Conservation (phyloP, 1,140 invertebrate species). For the Trachymyrmex septentrionalis region DNA sequence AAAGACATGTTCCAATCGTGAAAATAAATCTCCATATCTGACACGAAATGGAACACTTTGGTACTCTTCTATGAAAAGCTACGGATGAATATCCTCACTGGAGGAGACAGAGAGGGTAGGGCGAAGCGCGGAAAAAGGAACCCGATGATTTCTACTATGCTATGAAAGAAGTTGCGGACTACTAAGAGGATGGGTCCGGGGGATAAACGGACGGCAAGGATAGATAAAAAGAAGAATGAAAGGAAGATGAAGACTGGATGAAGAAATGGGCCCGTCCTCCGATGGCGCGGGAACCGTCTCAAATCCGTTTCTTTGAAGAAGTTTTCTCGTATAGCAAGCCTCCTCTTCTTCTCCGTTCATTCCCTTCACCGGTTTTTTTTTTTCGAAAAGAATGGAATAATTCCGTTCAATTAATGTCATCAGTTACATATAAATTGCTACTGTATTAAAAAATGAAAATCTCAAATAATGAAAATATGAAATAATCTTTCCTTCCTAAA, state of each 20-base stretch:
- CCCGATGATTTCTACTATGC: constrained; percentile 74
- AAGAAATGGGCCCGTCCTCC: constrained; percentile 59
- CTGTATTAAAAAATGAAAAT: neutral
- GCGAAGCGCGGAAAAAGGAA: constrained; percentile 64
- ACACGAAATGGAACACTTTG: constrained; percentile 70
- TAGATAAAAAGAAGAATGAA: constrained; percentile 53
- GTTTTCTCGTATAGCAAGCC: constrained; percentile 42
- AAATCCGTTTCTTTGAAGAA: constrained; percentile 76
- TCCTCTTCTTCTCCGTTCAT: constrained; percentile 28
- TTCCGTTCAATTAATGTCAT: neutral
- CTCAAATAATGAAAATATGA: neutral
- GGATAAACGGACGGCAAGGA: constrained; percentile 58
- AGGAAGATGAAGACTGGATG: constrained; percentile 55
- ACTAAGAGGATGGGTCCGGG: constrained; percentile 45
- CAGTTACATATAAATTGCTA: neutral
- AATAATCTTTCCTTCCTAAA: neutral
- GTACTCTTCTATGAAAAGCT: constrained; percentile 66
- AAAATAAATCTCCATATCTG: constrained; percentile 82
- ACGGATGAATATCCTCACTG: constrained; percentile 64
- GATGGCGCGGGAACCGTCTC: constrained; percentile 77
- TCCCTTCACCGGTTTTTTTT: constrained; percentile 12
- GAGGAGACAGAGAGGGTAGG: constrained; percentile 45
- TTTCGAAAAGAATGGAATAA: constrained; percentile 26
- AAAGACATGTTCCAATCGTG: constrained; percentile 54
- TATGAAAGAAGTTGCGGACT: constrained; percentile 66